Conservation (phyloP, 2,888 invertebrate genomes). For the Mythimna ferrago region DNA sequence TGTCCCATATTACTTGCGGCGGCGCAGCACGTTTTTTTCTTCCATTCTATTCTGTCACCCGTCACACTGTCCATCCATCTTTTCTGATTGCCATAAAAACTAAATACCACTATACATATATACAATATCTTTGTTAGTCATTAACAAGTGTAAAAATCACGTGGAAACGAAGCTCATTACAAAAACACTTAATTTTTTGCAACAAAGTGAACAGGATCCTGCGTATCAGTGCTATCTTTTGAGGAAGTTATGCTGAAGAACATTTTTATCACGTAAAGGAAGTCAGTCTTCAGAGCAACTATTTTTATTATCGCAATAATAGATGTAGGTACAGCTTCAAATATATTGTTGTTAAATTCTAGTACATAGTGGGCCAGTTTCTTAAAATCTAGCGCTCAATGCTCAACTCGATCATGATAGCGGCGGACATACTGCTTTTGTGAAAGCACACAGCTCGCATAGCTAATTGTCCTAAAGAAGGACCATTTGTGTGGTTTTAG, state of each 20-base stretch:
- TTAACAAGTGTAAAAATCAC: slow-evolving; percentile 6
- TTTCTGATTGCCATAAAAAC: neutral
- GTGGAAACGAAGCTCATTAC: slow-evolving; percentile 34
- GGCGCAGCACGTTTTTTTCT: too few relatives aligned
- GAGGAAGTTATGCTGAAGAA: slow-evolving; percentile 49
- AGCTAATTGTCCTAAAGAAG: too few relatives aligned
- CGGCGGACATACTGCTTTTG: neutral
- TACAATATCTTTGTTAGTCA: neutral
- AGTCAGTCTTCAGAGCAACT: slow-evolving; percentile 27
- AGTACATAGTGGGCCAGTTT: neutral
- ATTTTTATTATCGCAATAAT: neutral
- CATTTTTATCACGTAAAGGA: slow-evolving; percentile 51
- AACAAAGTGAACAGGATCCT: slow-evolving; percentile 32
- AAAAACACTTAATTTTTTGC: slow-evolving; percentile 41
- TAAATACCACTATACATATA: neutral
- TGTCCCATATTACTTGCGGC: too few relatives aligned
- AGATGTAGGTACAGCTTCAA: neutral
- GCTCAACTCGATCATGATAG: too few relatives aligned
- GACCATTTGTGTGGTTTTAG: too few relatives aligned
- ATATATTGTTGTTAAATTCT: neutral
- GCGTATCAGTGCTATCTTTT: slow-evolving; percentile 43
- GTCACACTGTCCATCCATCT: too few relatives aligned
- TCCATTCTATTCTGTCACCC: too few relatives aligned
- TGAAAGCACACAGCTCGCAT: neutral
- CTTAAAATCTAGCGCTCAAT: neutral